These are phyloP conservation scores for Cryptocephalus primarius DNA, from an alignment of 2,888 invertebrate species.

Conservation along the genomic window DNA sequence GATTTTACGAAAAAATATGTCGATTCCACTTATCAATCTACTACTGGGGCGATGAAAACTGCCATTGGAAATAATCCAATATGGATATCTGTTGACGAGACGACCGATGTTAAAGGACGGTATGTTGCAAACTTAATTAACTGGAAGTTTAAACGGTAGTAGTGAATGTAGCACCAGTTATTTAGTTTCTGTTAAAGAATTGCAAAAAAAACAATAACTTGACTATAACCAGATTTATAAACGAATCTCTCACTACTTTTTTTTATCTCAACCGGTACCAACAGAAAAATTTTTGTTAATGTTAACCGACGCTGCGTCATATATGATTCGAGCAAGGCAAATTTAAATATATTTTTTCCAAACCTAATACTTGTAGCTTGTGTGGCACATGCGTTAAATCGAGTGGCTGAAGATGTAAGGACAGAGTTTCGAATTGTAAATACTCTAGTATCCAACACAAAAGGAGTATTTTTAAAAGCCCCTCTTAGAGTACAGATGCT, in stretches of 20 bases:
- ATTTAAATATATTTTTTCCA: constrained; percentile 18
- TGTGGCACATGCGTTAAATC: constrained; percentile 22
- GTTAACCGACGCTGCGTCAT: constrained; percentile 11
- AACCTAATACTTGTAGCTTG: constrained; percentile 19
- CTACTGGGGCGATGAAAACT: no score
- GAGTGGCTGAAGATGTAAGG: constrained; percentile 21
- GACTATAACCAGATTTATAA: background rate
- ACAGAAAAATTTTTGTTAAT: constrained; percentile 8
- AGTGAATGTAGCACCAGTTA: no score
- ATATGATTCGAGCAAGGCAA: constrained; percentile 9
- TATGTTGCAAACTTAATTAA: no score
- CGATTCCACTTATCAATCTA: no score
- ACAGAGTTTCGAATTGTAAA: constrained; percentile 15
- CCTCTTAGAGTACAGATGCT: constrained; percentile 14
- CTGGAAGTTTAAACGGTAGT: no score
- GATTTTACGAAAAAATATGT: no score
- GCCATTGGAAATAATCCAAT: no score
- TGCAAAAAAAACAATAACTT: background rate
- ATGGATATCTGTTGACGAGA: no score
- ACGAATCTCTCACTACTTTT: background rate
- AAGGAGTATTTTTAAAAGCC: constrained; percentile 24
- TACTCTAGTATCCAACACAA: constrained; percentile 13
- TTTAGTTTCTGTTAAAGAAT: no score
- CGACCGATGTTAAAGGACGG: no score
- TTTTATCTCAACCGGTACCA: background rate